Evolutionary conservation across 2,888 invertebrate genomes (phyloP), one percentile per base, ranked within the genome.

Genomic region (Hartigia nigra): DNA sequence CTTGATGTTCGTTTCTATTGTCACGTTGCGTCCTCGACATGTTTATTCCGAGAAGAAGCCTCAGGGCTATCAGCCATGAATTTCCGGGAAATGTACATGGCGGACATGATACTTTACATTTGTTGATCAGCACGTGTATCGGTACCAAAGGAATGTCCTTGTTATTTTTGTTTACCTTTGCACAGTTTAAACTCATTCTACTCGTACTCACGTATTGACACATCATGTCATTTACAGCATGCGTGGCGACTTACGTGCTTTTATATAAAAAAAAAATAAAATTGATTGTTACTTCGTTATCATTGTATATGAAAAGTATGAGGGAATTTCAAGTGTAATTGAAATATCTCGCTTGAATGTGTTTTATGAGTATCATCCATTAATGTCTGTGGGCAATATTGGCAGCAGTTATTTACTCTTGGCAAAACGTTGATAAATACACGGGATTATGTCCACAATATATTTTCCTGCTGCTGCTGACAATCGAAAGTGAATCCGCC

Each of bases 401-500:
- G 23, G 55, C 55, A 23, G 9, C 23, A 55, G 55, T 55, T 55
- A 55, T 55, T 55, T 55, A 55, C 23, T 23, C 55, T 55, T 23
- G 55, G 9, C 23, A 1, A 55, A 55, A 5, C 55, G 55, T 2
- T 23, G 55, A 55, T 23, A 55, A 55, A 9, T 23, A 55, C 55
- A 55, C 55, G 23, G 55, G 23, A 55, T 55, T 9, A 9, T 23
- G 55, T 55, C 55, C 14, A 55, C 55, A 23, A 55, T 55, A 9
- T 55, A 23, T 55, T 55, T 55, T 55, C 55, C 55, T 55, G 55
- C 14, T 55, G 55, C 37, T 12, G 37, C 39, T 14, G 39, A 78
- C 80, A 76, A 80, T 79, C 70, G 81, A 81, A 81, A 81, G 81
- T 81, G 81, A 81, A 79, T 76, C 35, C 76, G 35, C 39, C 74